These are phyloP conservation scores for Podabrus alpinus DNA, from an alignment of 2,888 invertebrate species.

Conservation along the genomic window DNA sequence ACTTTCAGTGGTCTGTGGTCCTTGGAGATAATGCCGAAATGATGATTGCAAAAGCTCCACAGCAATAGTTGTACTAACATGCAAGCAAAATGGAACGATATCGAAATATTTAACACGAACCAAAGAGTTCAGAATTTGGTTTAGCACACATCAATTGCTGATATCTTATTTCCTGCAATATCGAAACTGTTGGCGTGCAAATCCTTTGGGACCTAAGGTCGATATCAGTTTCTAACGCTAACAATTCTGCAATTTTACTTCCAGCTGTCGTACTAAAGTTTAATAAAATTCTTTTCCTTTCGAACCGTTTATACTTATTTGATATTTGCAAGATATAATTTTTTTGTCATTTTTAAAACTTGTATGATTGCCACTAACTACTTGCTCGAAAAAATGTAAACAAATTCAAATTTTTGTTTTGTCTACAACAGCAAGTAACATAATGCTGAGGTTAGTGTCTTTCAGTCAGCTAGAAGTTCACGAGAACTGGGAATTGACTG, in stretches of 20 bases:
- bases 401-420: slow-evolving; percentile 19
- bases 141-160: slow-evolving; percentile 39
- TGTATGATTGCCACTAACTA: slow-evolving; percentile 11
- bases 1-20: slow-evolving; percentile 33
- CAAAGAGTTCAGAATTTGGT: slow-evolving; percentile 33
- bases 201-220: slow-evolving; percentile 52
- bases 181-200: slow-evolving; percentile 55
- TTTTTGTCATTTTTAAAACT: not conserved
- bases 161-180: slow-evolving; percentile 53
- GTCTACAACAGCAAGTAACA: slow-evolving; percentile 22
- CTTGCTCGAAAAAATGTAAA: slow-evolving; percentile 9
- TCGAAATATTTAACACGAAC: slow-evolving; percentile 28
- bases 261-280: slow-evolving; percentile 56
- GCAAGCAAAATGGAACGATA: slow-evolving; percentile 1
- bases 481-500: slow-evolving; percentile 40
- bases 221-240: slow-evolving; percentile 56
- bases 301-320: slow-evolving; percentile 30
- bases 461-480: slow-evolving; percentile 38
- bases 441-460: slow-evolving; percentile 26
- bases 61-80: slow-evolving; percentile 7
- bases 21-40: slow-evolving; percentile 23
- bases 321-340: slow-evolving; percentile 20
- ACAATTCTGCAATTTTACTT: slow-evolving; percentile 58
- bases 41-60: slow-evolving; percentile 19
- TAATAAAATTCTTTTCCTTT: slow-evolving; percentile 54